Percentiles rank a stretch among this genome's conserved stretches.
These are phyloP conservation scores for Chiroxiphia lanceolata DNA, from an alignment of 2,797 vertebrate genomes.

Conservation along the genomic window DNA sequence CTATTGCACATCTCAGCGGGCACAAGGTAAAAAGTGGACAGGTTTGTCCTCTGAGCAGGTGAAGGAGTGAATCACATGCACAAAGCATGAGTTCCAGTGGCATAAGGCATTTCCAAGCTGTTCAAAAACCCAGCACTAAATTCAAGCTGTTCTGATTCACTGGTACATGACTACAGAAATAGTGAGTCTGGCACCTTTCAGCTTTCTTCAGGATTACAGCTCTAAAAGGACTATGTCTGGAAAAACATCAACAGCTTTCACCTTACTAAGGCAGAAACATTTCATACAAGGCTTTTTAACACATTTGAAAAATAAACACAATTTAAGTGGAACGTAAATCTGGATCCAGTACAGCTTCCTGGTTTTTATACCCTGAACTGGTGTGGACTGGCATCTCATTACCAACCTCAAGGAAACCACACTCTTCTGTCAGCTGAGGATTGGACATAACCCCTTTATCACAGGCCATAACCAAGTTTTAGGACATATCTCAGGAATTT, in stretches of 20 bases:
- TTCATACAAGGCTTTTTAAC: background rate
- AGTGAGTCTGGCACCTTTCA: constrained; percentile 55
- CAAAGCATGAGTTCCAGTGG: background rate
- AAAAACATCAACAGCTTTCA: constrained; percentile 41
- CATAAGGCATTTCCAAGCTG: constrained; percentile 13
- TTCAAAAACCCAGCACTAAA: background rate
- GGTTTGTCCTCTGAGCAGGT: constrained; percentile 8
- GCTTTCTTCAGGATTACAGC: constrained; percentile 12
- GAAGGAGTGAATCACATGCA: background rate
- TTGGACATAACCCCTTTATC: background rate
- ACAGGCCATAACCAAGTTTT: background rate
- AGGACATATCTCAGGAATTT: background rate
- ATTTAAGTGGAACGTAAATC: background rate
- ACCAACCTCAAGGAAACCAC: background rate
- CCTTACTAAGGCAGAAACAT: constrained; percentile 23
- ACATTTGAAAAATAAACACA: constrained; percentile 8
- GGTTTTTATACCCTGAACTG: background rate
- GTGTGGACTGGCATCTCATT: background rate
- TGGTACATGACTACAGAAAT: constrained; percentile 13
- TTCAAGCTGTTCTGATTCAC: constrained; percentile 44
- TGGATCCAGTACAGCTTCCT: background rate
- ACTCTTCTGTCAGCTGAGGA: background rate
- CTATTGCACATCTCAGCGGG: background rate
- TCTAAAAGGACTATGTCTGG: background rate
- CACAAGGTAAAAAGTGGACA: background rate